A percentile compares a stretch with the other conserved stretches of the same genome.
Conservation (phyloP, 2,113 vertebrate species). For the Artemisiospiza belli region DNA sequence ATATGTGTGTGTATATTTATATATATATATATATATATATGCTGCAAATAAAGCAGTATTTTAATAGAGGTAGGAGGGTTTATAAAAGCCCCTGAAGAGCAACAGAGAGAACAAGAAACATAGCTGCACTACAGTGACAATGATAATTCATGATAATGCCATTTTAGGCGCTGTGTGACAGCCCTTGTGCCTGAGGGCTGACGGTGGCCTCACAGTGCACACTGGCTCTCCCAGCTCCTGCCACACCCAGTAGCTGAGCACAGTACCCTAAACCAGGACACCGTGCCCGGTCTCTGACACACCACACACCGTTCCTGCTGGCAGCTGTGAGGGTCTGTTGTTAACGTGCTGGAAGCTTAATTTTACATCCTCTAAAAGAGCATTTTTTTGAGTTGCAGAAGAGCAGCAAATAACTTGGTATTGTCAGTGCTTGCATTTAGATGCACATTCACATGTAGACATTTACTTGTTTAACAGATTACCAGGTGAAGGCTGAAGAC, state of each 20-base stretch:
- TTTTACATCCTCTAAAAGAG: not conserved
- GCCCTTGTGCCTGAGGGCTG: not conserved
- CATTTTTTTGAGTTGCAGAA: not conserved
- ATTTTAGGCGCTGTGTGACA: not conserved
- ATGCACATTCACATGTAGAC: not conserved
- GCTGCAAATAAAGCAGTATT: not conserved
- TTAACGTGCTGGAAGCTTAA: not conserved
- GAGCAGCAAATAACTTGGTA: not conserved
- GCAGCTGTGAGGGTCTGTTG: not conserved
- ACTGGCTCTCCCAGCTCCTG: not conserved
- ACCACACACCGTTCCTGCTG: accelerated
- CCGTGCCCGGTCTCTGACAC: not conserved
- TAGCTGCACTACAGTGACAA: not conserved
- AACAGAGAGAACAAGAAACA: not conserved
- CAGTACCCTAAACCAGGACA: too few species aligned
- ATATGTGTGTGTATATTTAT: not conserved
- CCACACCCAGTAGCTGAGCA: not conserved
- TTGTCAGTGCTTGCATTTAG: not conserved
- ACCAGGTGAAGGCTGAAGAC: not conserved
- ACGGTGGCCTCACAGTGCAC: not conserved
- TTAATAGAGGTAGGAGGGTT: not conserved
- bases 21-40: not conserved
- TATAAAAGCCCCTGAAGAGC: not conserved
- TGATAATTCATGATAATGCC: not conserved
- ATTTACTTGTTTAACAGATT: conserved; percentile 45